phyloP scores from a whole-genome alignment of 2,113 vertebrate genomes.

The Ptyas mucosa region DNA sequence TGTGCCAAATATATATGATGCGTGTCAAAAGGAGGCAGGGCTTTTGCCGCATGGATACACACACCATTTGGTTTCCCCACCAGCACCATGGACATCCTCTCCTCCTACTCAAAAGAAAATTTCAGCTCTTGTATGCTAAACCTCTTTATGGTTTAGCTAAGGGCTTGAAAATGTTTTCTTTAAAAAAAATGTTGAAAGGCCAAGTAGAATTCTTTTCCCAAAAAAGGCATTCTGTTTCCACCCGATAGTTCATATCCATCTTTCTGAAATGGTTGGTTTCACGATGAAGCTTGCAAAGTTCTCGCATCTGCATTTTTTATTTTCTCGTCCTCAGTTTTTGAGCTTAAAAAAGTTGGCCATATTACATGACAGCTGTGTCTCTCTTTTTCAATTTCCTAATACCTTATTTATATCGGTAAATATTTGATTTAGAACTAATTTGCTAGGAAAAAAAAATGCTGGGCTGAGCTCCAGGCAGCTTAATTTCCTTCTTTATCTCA shows the following conservation, averaged over 20 bases:
- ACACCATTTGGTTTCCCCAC: neutral
- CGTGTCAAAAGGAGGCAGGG: neutral
- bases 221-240: constrained; percentile 40
- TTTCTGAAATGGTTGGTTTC: constrained; percentile 16
- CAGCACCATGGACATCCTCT: neutral
- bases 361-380: neutral
- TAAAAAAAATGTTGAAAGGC: constrained; percentile 24
- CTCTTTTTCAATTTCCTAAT: neutral
- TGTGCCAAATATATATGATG: neutral
- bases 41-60: neutral
- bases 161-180: neutral
- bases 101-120: neutral
- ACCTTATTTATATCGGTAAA: constrained; percentile 50
- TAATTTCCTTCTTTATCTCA: constrained; percentile 44
- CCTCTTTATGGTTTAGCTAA: neutral
- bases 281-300: neutral
- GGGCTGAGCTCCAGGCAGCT: constrained; percentile 37
- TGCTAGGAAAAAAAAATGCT: constrained; percentile 40
- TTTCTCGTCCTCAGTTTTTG: neutral
- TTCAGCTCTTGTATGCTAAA: neutral
- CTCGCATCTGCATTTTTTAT: neutral
- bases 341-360: constrained; percentile 20
- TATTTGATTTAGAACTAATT: constrained; percentile 51
- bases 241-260: constrained; percentile 24
- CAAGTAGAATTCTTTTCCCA: constrained; percentile 38